Conservation (phyloP, 2,113 vertebrate species). For the Neofelis nebulosa region DNA sequence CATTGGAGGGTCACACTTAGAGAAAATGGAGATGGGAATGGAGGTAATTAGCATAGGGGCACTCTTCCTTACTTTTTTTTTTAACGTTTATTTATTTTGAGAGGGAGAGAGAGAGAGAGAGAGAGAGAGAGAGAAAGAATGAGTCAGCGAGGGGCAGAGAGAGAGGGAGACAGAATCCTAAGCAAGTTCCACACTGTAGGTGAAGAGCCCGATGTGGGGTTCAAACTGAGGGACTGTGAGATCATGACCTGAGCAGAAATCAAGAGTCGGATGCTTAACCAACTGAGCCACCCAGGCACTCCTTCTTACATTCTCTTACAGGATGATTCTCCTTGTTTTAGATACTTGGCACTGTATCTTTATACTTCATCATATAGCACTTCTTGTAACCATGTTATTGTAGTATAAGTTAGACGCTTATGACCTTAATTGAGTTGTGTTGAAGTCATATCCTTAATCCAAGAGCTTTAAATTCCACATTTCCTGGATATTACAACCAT, state of each 20-base stretch:
- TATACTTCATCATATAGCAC: background rate
- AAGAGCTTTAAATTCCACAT: background rate
- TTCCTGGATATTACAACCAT: background rate
- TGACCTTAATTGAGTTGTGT: background rate
- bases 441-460: background rate
- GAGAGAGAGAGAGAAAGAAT: too few species aligned
- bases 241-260: background rate
- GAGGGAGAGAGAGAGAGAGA: background rate
- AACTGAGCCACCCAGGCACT: background rate
- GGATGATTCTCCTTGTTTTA: background rate
- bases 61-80: background rate
- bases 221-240: background rate
- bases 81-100: background rate
- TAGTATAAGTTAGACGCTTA: background rate
- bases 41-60: background rate
- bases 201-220: background rate
- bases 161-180: background rate
- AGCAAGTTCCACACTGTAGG: background rate
- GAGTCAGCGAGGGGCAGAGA: background rate
- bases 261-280: background rate
- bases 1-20: background rate
- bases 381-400: background rate
- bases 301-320: background rate
- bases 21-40: background rate
- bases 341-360: background rate